These are phyloP conservation scores for Empidonax alnorum DNA, from an alignment of 2,113 vertebrate species.

Conservation along the genomic window DNA sequence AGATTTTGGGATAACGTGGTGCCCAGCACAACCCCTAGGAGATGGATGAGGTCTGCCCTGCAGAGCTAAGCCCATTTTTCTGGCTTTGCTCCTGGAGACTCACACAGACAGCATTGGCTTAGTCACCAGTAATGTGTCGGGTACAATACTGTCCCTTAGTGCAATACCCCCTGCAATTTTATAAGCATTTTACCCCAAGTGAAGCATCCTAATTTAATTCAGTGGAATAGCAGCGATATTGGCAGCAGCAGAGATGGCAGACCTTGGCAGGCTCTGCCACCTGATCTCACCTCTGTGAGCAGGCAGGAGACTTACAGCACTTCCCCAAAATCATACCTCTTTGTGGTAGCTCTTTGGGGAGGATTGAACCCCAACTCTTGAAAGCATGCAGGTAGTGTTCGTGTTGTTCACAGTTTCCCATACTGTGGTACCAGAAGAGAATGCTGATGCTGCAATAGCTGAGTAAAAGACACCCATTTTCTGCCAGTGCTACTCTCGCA, in stretches of 20 bases:
- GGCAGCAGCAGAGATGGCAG: not conserved
- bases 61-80: not conserved
- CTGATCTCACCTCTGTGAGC: not conserved
- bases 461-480: not conserved
- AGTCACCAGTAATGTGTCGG: rapidly evolving
- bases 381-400: not conserved
- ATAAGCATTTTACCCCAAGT: not conserved
- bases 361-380: not conserved
- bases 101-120: not conserved
- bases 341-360: not conserved
- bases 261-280: not conserved
- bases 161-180: not conserved
- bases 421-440: not conserved
- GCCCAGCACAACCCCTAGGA: not conserved
- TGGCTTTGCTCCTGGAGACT: not conserved
- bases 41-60: not conserved
- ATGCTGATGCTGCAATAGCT: not conserved
- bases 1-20: not conserved
- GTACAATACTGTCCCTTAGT: not conserved
- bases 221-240: not conserved
- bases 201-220: not conserved
- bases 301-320: not conserved
- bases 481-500: not conserved
- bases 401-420: not conserved
- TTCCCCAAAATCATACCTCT: not conserved